A percentile compares a stretch with the other conserved stretches of the same genome.
Conservation (phyloP, 2,888 invertebrate species). For the Nasonia oneida region DNA sequence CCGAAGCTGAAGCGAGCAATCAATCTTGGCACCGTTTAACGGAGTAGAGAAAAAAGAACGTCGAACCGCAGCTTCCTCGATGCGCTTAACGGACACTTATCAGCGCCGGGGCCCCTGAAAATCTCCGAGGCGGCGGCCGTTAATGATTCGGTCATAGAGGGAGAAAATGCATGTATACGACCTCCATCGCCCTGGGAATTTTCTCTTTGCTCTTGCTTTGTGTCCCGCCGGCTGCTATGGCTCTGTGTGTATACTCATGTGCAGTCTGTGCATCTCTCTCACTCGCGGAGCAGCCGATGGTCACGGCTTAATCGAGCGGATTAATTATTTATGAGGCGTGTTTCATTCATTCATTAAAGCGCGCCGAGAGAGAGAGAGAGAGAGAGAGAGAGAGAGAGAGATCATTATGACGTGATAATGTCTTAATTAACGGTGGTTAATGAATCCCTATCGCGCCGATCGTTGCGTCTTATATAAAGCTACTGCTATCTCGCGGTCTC, state of each 20-base stretch:
- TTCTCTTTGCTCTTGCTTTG: constrained; percentile 59
- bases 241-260: neutral
- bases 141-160: constrained; percentile 37
- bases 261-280: constrained; percentile 31
- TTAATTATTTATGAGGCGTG: constrained; percentile 79
- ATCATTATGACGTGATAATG: constrained; percentile 79
- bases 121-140: constrained; percentile 8
- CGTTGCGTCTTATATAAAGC: constrained; percentile 63
- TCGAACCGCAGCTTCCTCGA: neutral
- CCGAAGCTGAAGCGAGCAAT: constrained; percentile 2
- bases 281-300: constrained; percentile 63
- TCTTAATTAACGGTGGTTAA: constrained; percentile 79
- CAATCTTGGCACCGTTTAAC: constrained; percentile 36
- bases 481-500: constrained; percentile 67
- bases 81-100: constrained; percentile 38
- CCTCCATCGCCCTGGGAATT: constrained; percentile 64
- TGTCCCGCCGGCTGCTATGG: constrained; percentile 29
- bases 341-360: constrained; percentile 79
- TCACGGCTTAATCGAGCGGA: constrained; percentile 74
- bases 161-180: constrained; percentile 20
- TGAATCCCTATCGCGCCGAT: constrained; percentile 76
- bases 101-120: neutral
- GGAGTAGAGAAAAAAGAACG: neutral
- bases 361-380: constrained; percentile 66
- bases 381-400: constrained; percentile 65